phyloP scores from a whole-genome alignment of 1,140 invertebrate species.

The Trichonephila inaurata region DNA sequence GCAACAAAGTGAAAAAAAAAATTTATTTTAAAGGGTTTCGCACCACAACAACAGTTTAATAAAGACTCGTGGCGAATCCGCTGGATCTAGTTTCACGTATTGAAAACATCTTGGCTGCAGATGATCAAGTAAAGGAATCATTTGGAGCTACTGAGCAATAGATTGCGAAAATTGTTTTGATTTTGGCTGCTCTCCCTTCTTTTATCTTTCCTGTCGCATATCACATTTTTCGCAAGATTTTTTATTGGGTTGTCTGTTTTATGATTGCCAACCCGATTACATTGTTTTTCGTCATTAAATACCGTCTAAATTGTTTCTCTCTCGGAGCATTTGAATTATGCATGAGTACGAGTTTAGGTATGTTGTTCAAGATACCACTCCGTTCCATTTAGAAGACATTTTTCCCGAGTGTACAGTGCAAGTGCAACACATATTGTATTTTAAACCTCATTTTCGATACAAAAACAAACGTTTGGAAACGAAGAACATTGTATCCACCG shows the following conservation, averaged over 20 bases:
- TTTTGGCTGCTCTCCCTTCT: background rate
- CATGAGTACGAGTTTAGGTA: conserved; percentile 56
- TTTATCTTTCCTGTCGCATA: background rate
- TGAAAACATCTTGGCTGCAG: background rate
- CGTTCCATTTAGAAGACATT: background rate
- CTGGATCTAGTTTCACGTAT: background rate
- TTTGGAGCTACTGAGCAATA: background rate
- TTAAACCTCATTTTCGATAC: conserved; percentile 27
- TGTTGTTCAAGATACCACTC: background rate
- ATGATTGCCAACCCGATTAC: background rate
- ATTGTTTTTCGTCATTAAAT: conserved; percentile 18
- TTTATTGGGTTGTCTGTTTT: background rate
- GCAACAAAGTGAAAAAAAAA: too few relatives aligned
- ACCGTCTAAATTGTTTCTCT: background rate
- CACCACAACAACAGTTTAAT: background rate
- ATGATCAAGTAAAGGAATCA: background rate
- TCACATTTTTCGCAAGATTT: background rate
- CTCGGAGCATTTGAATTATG: background rate
- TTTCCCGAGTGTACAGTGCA: background rate
- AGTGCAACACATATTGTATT: background rate
- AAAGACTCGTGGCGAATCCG: background rate
- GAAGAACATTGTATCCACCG: background rate
- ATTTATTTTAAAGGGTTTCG: too few relatives aligned
- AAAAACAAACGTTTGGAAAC: background rate
- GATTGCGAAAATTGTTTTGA: background rate